Base-by-base conservation (phyloP, 2,113 vertebrate species). In the Cnemophilus loriae region DNA sequence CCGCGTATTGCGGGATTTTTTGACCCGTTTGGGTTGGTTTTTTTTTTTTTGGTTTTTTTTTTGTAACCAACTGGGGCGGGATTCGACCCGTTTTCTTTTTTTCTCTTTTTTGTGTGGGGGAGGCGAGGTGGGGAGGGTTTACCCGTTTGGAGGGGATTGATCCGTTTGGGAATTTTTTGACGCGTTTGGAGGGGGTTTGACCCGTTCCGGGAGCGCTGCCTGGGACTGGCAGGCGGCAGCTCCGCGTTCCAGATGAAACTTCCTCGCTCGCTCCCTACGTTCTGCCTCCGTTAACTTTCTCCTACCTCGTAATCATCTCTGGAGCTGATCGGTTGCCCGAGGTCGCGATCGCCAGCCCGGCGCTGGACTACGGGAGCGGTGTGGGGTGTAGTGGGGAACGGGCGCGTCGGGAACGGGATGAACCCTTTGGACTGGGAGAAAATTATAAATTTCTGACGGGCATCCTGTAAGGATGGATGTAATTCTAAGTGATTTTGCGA, bases 381-480 rank as follows among this genome's bases (percentile, higher is more conserved):
- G 67, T 1, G 39, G 13, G 2, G 0, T 1, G 33, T 9, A 14
- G 3, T 2, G 80, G 12, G 49, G 1, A 44, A 37, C 35, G 42
- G 6, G 24, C 4, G 33, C 18, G 30, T 16, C 30, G 53, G 61
- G 70, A 39, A 49, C 26, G 18, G 32, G 18, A 16, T 11, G 35
- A 19, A 28, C 20, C 13, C 46, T 46, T 53, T 44, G 41, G 41
- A 8, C 10, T 6, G 30, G 18, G 17, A 18, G 37, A 18, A 56
- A 52, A 26, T 3, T 0, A 4, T 3, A 5, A 16, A 32, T 13
- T 4, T 12, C 7, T 49, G 49, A 49, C 11, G 69, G 4, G 28
- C 23, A 13, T 24, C 56, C 64, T 16, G 32, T 49, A 4, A 13
- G 82, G 69, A n/a, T 11, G 55, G 44, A 4, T 28, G 59, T 3